Conservation (phyloP, 35 echinoderm and acorn worm species). For the Eucidaris tribuloides region DNA sequence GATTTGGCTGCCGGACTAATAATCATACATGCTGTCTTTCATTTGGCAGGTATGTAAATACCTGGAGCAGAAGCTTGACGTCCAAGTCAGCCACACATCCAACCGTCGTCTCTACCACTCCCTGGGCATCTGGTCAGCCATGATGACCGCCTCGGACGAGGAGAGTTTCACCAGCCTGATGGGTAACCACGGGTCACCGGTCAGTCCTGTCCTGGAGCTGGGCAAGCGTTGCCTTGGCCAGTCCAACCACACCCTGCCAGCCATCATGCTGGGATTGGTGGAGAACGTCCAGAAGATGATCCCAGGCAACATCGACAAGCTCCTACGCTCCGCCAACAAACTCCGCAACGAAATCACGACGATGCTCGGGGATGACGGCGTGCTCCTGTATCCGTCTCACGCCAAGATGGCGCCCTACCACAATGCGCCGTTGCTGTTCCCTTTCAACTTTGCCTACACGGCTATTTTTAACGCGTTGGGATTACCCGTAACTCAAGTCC, state of each 20-base stretch:
- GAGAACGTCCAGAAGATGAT: constrained; percentile 71
- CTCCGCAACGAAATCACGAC: constrained; percentile 60
- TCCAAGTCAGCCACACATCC: constrained; percentile 45
- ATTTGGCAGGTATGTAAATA: constrained; percentile 64
- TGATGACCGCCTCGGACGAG: constrained; percentile 66
- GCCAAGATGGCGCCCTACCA: constrained; percentile 96
- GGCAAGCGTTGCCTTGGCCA: constrained; percentile 58
- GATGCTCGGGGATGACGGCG: constrained; percentile 76
- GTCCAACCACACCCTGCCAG: constrained; percentile 89
- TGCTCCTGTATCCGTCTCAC: constrained; percentile 90
- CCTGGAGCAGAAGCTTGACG: constrained; percentile 63
- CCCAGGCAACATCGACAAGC: constrained; percentile 33
- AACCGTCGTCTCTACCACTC: constrained; percentile 73
- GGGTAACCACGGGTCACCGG: constrained; percentile 61
- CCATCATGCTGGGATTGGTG: constrained; percentile 66
- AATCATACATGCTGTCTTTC: too few species aligned
- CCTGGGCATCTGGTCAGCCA: constrained; percentile 72
- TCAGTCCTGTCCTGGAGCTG: constrained; percentile 49
- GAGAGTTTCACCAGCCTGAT: constrained; percentile 57
- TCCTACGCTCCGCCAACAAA: constrained; percentile 49
- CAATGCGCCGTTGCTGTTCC: constrained; percentile 75
- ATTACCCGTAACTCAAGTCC: constrained; percentile 87
- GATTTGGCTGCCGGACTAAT: too few species aligned
- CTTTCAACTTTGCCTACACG: constrained; percentile 84
- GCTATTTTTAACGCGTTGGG: constrained; percentile 84